Evolutionary conservation across 1,140 invertebrate species (phyloP).

Genomic region (Carposina sasakii): DNA sequence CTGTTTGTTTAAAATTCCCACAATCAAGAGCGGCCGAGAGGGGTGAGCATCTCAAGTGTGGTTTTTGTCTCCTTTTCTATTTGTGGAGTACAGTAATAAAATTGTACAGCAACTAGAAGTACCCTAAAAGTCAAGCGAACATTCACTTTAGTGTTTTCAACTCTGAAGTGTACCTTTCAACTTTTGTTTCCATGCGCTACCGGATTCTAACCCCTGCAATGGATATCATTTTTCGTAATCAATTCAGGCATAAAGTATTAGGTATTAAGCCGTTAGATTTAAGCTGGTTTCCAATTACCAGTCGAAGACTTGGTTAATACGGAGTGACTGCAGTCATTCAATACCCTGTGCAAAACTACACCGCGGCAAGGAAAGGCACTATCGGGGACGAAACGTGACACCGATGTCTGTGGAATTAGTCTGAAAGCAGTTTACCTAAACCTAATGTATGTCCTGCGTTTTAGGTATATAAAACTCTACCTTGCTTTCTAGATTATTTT

Average conservation of each 20-base stretch:
- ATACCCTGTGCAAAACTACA: constrained; percentile 62
- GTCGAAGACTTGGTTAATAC: constrained; percentile 63
- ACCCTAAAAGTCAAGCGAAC: background rate
- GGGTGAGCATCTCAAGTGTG: constrained; percentile 55
- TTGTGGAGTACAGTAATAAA: constrained; percentile 54
- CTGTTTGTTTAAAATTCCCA: constrained; percentile 53
- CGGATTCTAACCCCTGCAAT: constrained; percentile 6
- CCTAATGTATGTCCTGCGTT: no score
- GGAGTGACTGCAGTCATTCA: constrained; percentile 54
- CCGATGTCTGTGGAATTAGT: constrained; percentile 51
- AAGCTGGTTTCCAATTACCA: constrained; percentile 56
- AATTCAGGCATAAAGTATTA: constrained; percentile 50
- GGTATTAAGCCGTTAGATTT: constrained; percentile 54
- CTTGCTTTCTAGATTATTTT: no score
- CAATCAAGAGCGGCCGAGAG: constrained; percentile 46
- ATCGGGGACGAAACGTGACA: constrained; percentile 63
- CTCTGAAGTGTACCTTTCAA: background rate
- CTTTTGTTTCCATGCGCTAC: background rate
- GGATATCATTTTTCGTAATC: constrained; percentile 36
- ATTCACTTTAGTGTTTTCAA: no score
- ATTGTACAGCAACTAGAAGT: constrained; percentile 8
- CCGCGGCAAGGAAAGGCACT: constrained; percentile 54
- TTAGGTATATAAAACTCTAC: no score
- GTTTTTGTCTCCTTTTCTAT: constrained; percentile 57
- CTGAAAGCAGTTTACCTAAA: no score